Base-by-base conservation (phyloP, 2,797 vertebrate genomes). In the Megaceryle alcyon region DNA sequence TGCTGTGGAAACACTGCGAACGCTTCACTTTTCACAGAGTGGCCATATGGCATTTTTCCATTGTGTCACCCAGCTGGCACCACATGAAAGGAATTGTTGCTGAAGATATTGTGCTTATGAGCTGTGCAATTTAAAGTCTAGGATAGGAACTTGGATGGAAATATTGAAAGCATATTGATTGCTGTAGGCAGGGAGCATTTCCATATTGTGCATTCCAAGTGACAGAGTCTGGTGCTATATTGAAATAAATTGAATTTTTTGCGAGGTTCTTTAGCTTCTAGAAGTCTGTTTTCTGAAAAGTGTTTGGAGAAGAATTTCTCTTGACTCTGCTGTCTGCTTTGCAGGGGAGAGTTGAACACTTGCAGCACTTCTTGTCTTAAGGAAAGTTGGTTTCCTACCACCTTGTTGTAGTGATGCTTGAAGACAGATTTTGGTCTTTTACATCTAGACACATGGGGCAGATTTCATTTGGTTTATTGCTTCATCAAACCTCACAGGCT, bases 41-140 rank as follows among this genome's bases (percentile, higher is more conserved):
- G 88, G 92, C 92, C 96, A 96, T 86, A 86, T 97, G 96, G 94
- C 96, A 95, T 91, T 88, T 93, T 91, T 88, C 94, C 96, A 86
- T 93, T 92, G 92, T 96, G 94, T 93, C 96, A 92, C 91, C 91
- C 95, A 82, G 94, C 96, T 97, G 96, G 92, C 96, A 91, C 37
- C 14, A 78, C 91, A 91, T 95, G 91, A 96, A 95, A 96, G 94
- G 91, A 79, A 11, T 59, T 71, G 75, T 69, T 95, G 13, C 89
- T 96, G 96, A 94, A 91, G 94, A 91, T 91, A 51, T 73, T 96
- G 72, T 60, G 83, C 93, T 93, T 88, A 63, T 71, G 94, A 87
- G 94, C 86, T 92, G 87, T 83, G 82, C 54, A 61, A 94, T 90
- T 90, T 83, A 81, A 91, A 94, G 92, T 86, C 44, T 14, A 86